A percentile compares a stretch with the other conserved stretches of the same genome.
These are phyloP conservation scores for Orgyia antiqua DNA, from an alignment of 2,888 invertebrate genomes.

Conservation along the genomic window DNA sequence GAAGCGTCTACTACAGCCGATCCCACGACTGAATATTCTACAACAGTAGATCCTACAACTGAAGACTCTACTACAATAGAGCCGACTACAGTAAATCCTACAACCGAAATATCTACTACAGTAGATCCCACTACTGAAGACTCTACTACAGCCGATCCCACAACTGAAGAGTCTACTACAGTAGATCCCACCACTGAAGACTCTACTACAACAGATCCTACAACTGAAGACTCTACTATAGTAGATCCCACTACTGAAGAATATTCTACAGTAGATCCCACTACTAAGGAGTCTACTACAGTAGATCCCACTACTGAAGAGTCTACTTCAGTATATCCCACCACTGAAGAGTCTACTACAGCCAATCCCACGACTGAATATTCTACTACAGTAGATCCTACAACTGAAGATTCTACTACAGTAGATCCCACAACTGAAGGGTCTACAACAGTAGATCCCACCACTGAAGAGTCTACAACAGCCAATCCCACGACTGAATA, in stretches of 20 bases:
- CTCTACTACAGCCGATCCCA: neutral
- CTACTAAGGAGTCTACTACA: too few species aligned
- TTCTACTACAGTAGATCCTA: slow-evolving; percentile 1
- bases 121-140: neutral
- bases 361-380: too few species aligned
- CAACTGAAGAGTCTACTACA: slow-evolving; percentile 1
- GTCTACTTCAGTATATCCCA: slow-evolving; percentile 5
- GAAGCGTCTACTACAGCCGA: neutral
- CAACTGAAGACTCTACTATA: too few species aligned
- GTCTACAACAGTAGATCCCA: neutral
- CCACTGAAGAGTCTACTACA: slow-evolving; percentile 4
- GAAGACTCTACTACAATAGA: neutral
- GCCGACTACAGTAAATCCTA: neutral
- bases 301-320: neutral
- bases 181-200: too few species aligned
- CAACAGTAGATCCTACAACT: slow-evolving; percentile 1
- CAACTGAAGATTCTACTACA: neutral
- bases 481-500: neutral
- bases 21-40: neutral
- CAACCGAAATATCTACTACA: neutral
- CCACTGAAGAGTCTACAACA: slow-evolving; percentile 2
- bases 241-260: too few species aligned
- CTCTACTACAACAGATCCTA: too few species aligned
- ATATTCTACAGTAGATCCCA: too few species aligned
- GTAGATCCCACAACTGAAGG: neutral